These are phyloP conservation scores for Anthoscopus minutus DNA, from an alignment of 2,113 vertebrate genomes.

Conservation along the genomic window DNA sequence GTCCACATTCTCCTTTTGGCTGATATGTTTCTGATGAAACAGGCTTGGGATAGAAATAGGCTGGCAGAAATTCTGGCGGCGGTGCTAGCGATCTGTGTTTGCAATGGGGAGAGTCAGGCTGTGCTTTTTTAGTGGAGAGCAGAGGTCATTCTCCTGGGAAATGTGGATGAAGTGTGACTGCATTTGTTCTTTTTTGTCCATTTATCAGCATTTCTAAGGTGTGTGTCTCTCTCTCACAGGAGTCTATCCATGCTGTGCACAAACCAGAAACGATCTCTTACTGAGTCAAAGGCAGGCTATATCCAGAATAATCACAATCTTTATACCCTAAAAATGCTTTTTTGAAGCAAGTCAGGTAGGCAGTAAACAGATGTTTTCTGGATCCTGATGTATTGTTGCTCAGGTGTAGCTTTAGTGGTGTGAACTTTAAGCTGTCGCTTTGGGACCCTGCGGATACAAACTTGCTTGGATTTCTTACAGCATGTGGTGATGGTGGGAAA, in stretches of 20 bases:
- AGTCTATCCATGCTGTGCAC: neutral
- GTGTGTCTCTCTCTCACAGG: neutral
- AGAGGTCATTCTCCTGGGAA: neutral
- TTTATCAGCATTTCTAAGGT: neutral
- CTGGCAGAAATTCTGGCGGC: neutral
- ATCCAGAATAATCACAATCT: neutral
- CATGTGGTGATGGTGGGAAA: rapidly evolving
- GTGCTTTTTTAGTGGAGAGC: neutral
- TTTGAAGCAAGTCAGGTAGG: neutral
- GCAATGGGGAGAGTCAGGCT: neutral
- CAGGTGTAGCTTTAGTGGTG: neutral
- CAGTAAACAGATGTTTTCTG: neutral
- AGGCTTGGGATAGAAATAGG: neutral
- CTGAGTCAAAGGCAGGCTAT: neutral
- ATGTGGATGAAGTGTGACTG: neutral
- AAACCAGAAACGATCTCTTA: neutral
- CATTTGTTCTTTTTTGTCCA: neutral
- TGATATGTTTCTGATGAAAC: neutral
- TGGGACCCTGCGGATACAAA: neutral
- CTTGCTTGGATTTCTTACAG: neutral
- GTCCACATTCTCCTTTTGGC: neutral
- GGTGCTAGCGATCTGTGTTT: rapidly evolving
- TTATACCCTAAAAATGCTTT: neutral
- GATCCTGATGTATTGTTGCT: neutral
- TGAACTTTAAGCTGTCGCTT: neutral